Evolutionary conservation across 2,113 vertebrate genomes (phyloP).

Genomic region (Hypanus sabinus): DNA sequence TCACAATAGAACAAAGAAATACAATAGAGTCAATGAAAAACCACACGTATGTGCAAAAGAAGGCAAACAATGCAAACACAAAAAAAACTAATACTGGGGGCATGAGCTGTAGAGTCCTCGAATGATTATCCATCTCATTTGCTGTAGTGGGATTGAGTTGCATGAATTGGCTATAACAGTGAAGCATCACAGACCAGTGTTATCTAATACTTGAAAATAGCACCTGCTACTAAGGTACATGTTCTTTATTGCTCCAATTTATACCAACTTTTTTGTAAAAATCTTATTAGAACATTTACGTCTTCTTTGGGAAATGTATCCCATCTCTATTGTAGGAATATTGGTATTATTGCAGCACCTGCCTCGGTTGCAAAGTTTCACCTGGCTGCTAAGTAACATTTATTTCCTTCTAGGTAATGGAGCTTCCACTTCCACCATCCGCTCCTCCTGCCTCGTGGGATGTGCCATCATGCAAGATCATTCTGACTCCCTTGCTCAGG

Average conservation of each 20-base stretch:
- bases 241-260: neutral
- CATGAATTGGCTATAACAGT: neutral
- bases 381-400: constrained; percentile 14
- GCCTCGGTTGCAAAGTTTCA: neutral
- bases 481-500: constrained; percentile 91
- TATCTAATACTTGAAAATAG: neutral
- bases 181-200: neutral
- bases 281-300: neutral
- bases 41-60: no score
- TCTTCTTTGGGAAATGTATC: neutral
- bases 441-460: constrained; percentile 93
- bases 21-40: no score
- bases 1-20: no score
- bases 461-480: constrained; percentile 99
- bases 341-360: neutral
- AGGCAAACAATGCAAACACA: no score
- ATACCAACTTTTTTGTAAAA: neutral
- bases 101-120: no score
- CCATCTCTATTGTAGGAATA: neutral
- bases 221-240: no score
- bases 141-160: neutral
- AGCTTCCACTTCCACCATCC: constrained; percentile 89
- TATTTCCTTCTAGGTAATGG: constrained; percentile 68
- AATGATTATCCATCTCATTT: neutral
- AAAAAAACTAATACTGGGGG: no score